phyloP scores from a whole-genome alignment of 2,888 invertebrate genomes.

The Melitaea athalia region DNA sequence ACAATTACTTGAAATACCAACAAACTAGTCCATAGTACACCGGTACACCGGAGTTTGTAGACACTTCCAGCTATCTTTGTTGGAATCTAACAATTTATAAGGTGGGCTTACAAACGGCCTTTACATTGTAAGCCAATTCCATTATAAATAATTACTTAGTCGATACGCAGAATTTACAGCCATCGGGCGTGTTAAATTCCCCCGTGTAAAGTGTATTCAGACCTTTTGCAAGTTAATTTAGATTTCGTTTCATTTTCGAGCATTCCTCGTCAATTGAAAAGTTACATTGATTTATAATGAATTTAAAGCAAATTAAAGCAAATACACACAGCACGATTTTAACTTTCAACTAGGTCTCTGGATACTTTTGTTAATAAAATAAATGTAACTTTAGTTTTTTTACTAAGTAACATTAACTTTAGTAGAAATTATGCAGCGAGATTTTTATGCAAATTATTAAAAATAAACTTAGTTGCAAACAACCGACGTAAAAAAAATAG shows the following conservation, averaged over 20 bases:
- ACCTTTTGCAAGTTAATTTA: constrained; percentile 31
- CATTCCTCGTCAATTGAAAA: constrained; percentile 26
- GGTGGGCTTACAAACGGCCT: constrained; percentile 18
- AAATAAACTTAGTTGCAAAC: constrained; percentile 24
- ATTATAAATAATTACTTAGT: constrained; percentile 39
- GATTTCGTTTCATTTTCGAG: constrained; percentile 20
- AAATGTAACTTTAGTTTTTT: neutral
- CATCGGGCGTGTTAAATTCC: constrained; percentile 27
- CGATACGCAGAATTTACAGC: constrained; percentile 37
- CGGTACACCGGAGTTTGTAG: constrained; percentile 4
- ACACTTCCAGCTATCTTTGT: constrained; percentile 16
- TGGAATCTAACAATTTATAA: constrained; percentile 29
- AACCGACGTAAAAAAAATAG: constrained; percentile 22
- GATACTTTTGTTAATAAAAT: neutral
- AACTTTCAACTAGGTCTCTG: neutral
- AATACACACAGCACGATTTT: neutral
- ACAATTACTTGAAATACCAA: neutral
- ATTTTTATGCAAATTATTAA: neutral
- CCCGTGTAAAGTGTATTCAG: constrained; percentile 27
- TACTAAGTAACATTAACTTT: neutral
- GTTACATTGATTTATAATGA: constrained; percentile 11
- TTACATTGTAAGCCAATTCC: constrained; percentile 33
- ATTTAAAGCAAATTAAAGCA: neutral
- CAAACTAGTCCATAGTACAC: neutral
- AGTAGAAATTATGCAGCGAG: neutral